phyloP scores from a whole-genome alignment of 2,797 vertebrate species.

The Jordanella pulchra region DNA sequence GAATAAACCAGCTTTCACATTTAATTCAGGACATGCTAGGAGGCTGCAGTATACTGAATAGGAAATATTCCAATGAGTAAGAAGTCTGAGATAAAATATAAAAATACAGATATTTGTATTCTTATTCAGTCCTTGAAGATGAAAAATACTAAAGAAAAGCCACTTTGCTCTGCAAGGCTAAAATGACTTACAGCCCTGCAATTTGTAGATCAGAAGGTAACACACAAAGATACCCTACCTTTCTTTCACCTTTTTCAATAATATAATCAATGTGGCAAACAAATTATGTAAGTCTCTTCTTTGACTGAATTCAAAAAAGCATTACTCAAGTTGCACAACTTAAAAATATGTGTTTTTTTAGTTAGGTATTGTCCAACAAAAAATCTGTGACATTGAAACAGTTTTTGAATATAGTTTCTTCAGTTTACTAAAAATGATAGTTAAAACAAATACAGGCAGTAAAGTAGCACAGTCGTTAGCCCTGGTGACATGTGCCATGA shows the following conservation, averaged over 20 bases:
- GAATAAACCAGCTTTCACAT: conserved; percentile 9
- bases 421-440: neutral
- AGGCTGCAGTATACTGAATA: neutral
- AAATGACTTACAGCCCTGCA: neutral
- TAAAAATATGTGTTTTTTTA: neutral
- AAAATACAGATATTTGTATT: neutral
- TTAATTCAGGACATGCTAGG: conserved; percentile 2
- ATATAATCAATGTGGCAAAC: neutral
- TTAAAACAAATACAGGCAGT: too few species aligned
- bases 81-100: neutral
- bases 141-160: neutral
- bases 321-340: neutral
- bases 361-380: neutral
- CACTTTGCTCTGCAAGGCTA: neutral
- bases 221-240: neutral
- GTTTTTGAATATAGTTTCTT: neutral
- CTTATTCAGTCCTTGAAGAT: neutral
- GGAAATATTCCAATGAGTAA: neutral
- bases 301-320: neutral
- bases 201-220: neutral
- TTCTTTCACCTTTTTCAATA: neutral
- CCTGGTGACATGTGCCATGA: too few species aligned
- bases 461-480: too few species aligned
- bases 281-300: neutral
- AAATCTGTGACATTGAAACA: neutral